phyloP scores from a whole-genome alignment of 2,888 invertebrate genomes.

The Pyrrhosoma nymphula region DNA sequence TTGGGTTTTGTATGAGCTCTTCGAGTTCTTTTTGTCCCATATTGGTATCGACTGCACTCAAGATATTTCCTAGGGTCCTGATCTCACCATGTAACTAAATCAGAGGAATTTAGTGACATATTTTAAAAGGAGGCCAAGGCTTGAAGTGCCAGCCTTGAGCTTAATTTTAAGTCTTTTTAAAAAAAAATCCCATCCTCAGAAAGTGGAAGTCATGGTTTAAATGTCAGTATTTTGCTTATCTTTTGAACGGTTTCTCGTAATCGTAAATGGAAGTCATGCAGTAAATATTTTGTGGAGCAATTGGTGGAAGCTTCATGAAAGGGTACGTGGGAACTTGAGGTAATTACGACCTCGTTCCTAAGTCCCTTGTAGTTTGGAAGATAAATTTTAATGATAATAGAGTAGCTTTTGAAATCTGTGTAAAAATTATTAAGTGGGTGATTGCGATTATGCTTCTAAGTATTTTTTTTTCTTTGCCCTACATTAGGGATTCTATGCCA shows the following conservation, averaged over 20 bases:
- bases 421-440: conserved; percentile 7
- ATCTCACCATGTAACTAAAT: background rate
- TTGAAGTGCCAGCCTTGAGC: background rate
- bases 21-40: background rate
- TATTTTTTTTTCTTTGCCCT: conserved; percentile 27
- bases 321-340: background rate
- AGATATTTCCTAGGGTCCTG: background rate
- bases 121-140: background rate
- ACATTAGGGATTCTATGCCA: conserved; percentile 49
- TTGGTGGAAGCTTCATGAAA: conserved; percentile 23
- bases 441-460: conserved; percentile 9
- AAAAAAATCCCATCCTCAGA: background rate
- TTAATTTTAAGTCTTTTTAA: background rate
- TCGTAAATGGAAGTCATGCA: background rate
- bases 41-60: background rate
- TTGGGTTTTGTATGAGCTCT: background rate
- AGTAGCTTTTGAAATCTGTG: background rate
- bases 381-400: background rate
- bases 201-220: conserved; percentile 28
- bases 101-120: background rate
- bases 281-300: background rate
- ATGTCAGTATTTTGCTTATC: conserved; percentile 38
- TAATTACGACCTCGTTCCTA: background rate
- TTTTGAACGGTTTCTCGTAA: background rate
- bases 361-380: background rate